Evolutionary conservation across 2,113 vertebrate species (phyloP).

Genomic region (Toxotes chatareus): DNA sequence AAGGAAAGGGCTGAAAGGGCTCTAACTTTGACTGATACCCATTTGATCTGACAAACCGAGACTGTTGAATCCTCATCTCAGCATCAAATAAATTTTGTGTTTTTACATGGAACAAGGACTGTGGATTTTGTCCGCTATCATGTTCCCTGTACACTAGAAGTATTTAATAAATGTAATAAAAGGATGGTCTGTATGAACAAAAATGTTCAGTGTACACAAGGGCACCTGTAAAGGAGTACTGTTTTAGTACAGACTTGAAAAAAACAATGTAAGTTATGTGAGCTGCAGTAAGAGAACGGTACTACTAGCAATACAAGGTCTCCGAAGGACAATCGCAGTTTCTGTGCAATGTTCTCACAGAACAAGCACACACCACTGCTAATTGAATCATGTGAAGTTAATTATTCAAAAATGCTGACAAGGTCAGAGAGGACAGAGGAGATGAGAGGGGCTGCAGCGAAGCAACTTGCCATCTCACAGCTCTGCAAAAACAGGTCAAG

Average conservation of each 20-base stretch:
- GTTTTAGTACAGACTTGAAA: neutral
- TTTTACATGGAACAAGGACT: neutral
- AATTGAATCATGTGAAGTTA: constrained; percentile 75
- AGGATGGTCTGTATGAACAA: neutral
- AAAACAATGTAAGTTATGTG: neutral
- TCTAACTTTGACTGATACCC: neutral
- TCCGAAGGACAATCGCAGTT: constrained; percentile 47
- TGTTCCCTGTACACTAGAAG: neutral
- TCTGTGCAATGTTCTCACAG: constrained; percentile 15
- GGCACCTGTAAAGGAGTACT: neutral
- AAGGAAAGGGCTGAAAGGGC: neutral
- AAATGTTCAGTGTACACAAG: no score
- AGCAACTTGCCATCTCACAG: constrained; percentile 3
- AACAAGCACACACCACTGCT: constrained; percentile 52
- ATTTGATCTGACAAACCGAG: constrained; percentile 8
- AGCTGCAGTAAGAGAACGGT: neutral
- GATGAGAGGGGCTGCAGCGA: constrained; percentile 39
- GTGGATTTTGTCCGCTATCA: neutral
- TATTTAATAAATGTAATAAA: no score
- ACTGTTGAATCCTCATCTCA: neutral
- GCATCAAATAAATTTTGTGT: neutral
- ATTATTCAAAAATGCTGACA: constrained; percentile 76
- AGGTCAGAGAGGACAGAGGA: constrained; percentile 69
- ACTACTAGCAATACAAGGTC: constrained; percentile 36
- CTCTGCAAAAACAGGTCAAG: constrained; percentile 55